Percentiles rank a stretch among this genome's conserved stretches.
phyloP scores from a whole-genome alignment of 2,888 invertebrate species.

The Melieria omissa region DNA sequence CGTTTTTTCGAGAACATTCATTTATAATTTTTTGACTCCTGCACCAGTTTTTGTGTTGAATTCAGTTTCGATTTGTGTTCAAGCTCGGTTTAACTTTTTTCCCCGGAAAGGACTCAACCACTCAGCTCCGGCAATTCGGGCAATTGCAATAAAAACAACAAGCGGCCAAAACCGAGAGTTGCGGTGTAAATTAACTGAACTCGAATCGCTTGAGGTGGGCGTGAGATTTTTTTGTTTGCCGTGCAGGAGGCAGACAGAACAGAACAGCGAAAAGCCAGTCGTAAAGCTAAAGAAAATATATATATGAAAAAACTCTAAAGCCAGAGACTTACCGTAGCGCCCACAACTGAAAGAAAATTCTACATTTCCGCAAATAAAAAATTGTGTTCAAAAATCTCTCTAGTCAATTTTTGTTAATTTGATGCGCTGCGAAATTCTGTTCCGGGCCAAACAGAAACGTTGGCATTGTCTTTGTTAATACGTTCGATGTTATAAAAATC shows the following conservation, averaged over 20 bases:
- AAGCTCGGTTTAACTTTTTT: constrained; percentile 36
- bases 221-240: too few relatives aligned
- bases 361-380: constrained; percentile 9
- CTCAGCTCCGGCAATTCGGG: neutral
- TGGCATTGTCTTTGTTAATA: too few relatives aligned
- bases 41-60: constrained; percentile 58
- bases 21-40: constrained; percentile 65
- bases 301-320: neutral
- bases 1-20: constrained; percentile 65
- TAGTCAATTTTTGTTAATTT: constrained; percentile 34
- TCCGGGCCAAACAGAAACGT: too few relatives aligned
- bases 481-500: too few relatives aligned
- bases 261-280: constrained; percentile 4
- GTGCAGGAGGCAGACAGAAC: constrained; percentile 1
- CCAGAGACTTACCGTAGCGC: neutral
- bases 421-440: too few relatives aligned
- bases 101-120: constrained; percentile 10
- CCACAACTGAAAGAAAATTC: constrained; percentile 3
- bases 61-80: constrained; percentile 61
- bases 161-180: too few relatives aligned
- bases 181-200: too few relatives aligned
- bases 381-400: constrained; percentile 33
- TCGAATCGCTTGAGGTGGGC: too few relatives aligned
- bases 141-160: too few relatives aligned
- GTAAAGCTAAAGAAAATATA: constrained; percentile 37